These are phyloP conservation scores for Lemur catta DNA, from an alignment of 2,797 vertebrate genomes.

Conservation along the genomic window DNA sequence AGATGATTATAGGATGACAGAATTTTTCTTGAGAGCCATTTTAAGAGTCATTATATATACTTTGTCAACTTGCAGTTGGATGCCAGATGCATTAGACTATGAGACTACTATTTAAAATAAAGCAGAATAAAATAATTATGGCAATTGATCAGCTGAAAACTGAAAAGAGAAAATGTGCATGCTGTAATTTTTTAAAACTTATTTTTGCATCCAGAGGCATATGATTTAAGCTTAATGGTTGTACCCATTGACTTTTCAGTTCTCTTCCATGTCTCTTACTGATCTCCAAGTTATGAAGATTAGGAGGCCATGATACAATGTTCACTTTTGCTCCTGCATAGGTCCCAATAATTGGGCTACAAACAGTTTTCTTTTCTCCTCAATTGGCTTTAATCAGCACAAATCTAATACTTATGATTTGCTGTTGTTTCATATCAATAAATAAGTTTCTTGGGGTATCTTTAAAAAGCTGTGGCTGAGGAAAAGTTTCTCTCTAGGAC, in stretches of 20 bases:
- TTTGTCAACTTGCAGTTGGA: slow-evolving; percentile 64
- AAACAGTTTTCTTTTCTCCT: neutral
- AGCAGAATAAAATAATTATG: slow-evolving; percentile 18
- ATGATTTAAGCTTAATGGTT: slow-evolving; percentile 55
- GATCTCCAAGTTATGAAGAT: slow-evolving; percentile 71
- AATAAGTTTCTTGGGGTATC: neutral
- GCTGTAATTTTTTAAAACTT: slow-evolving; percentile 67
- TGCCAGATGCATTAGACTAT: slow-evolving; percentile 29
- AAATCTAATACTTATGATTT: slow-evolving; percentile 7
- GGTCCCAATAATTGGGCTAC: slow-evolving; percentile 12
- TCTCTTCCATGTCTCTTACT: slow-evolving; percentile 68
- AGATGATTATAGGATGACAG: slow-evolving; percentile 60
- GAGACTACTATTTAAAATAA: slow-evolving; percentile 26
- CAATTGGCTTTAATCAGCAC: neutral
- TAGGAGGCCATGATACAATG: neutral
- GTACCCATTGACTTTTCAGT: slow-evolving; percentile 49
- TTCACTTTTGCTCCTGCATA: neutral
- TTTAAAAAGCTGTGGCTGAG: neutral
- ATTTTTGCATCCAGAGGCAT: slow-evolving; percentile 58
- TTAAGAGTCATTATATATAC: slow-evolving; percentile 53
- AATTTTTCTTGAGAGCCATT: slow-evolving; percentile 65
- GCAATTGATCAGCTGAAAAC: slow-evolving; percentile 63
- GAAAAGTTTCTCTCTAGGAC: neutral
- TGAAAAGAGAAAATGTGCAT: slow-evolving; percentile 59
- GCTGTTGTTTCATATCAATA: neutral